A percentile compares a stretch with the other conserved stretches of the same genome.
Evolutionary conservation across 2,113 vertebrate species (phyloP).

Genomic region (Elachura formosa): DNA sequence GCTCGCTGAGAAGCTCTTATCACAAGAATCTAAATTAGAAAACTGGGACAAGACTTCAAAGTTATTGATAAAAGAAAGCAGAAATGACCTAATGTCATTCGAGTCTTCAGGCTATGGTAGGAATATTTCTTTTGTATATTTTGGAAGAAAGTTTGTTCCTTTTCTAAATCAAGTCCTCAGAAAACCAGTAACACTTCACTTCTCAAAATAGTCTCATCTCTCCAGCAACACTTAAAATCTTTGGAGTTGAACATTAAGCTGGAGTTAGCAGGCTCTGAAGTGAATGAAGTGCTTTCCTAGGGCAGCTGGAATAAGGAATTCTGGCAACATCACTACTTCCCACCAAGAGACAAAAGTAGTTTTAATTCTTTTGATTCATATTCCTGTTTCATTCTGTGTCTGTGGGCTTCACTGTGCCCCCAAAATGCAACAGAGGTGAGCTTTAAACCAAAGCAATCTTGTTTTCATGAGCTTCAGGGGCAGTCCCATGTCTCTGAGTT

Average conservation of each 20-base stretch:
- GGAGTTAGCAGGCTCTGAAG: not conserved
- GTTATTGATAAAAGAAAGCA: constrained; percentile 39
- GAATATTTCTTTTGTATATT: not conserved
- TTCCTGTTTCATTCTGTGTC: not conserved
- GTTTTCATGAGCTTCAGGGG: not conserved
- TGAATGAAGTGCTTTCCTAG: not conserved
- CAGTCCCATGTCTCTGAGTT: fast-evolving
- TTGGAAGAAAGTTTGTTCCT: not conserved
- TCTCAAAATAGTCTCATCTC: not conserved
- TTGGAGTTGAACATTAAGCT: not conserved
- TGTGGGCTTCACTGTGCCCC: not conserved
- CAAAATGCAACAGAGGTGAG: not conserved
- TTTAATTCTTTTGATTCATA: not conserved
- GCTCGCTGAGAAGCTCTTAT: not conserved
- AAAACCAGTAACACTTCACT: not conserved
- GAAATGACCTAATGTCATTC: constrained; percentile 31
- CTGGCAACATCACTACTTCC: not conserved
- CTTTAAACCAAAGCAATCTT: not conserved
- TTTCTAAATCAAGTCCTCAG: not conserved
- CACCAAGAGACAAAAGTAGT: not conserved
- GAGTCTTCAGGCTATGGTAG: not conserved
- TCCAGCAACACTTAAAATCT: not conserved
- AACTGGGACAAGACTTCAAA: constrained; percentile 46
- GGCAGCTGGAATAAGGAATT: not conserved
- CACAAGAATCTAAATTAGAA: constrained; percentile 40